Evolutionary conservation across 2,113 vertebrate genomes (phyloP).

Genomic region (Capreolus pygargus): DNA sequence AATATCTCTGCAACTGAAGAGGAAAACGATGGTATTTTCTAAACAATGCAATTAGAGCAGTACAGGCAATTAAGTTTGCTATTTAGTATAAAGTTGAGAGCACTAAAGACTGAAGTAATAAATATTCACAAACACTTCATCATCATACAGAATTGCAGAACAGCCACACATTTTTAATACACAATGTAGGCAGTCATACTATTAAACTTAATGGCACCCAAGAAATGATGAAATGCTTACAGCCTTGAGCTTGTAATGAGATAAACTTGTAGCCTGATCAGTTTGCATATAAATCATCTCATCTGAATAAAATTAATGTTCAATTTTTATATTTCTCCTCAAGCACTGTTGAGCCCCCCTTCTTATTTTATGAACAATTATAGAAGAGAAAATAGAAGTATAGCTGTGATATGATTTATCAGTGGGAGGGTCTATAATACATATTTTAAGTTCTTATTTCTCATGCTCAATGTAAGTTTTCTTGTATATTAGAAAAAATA

Average conservation of each 20-base stretch:
- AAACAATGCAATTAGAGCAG: not conserved
- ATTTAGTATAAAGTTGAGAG: constrained; percentile 54
- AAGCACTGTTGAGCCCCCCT: constrained; percentile 36
- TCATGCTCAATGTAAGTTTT: constrained; percentile 2
- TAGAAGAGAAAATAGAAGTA: constrained; percentile 42
- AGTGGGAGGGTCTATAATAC: not conserved
- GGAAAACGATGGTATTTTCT: not conserved
- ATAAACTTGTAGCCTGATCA: constrained; percentile 67
- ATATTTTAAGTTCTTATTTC: constrained; percentile 12
- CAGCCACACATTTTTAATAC: constrained; percentile 65
- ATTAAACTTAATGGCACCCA: constrained; percentile 70
- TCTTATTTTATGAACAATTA: constrained; percentile 65
- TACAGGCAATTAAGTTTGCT: constrained; percentile 42
- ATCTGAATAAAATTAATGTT: constrained; percentile 76
- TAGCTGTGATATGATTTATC: not conserved
- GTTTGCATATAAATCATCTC: constrained; percentile 76
- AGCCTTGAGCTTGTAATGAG: constrained; percentile 71
- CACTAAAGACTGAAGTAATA: constrained; percentile 40
- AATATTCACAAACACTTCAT: constrained; percentile 67
- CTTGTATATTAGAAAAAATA: not conserved
- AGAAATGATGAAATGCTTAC: constrained; percentile 66
- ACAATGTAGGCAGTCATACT: constrained; percentile 64
- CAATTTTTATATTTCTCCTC: constrained; percentile 62
- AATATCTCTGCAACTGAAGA: constrained; percentile 10
- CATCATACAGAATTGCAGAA: constrained; percentile 39